These are phyloP conservation scores for Troides oblongomaculatus DNA, from an alignment of 2,888 invertebrate species.

Conservation along the genomic window DNA sequence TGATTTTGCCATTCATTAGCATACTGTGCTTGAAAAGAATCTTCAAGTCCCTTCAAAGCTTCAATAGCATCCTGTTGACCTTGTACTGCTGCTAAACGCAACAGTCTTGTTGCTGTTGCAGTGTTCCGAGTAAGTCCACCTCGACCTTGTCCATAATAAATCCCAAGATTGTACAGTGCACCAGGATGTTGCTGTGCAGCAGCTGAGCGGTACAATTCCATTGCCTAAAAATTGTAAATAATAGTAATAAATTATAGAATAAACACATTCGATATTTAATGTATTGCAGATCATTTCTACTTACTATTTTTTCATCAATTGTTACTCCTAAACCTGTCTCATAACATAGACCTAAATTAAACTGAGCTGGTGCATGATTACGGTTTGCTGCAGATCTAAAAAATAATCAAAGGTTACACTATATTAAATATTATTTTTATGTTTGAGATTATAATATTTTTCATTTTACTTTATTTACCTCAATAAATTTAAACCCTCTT, in stretches of 20 bases:
- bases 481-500: conserved; percentile 77
- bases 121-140: conserved; percentile 78
- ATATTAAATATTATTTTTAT: background rate
- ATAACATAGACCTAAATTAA: conserved; percentile 85
- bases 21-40: conserved; percentile 42
- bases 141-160: conserved; percentile 83
- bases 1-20: conserved; percentile 46
- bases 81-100: conserved; percentile 79
- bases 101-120: conserved; percentile 71
- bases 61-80: conserved; percentile 80
- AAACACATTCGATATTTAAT: no score
- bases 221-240: conserved; percentile 73
- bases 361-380: conserved; percentile 81
- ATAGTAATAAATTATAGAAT: no score
- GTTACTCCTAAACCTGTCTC: conserved; percentile 83
- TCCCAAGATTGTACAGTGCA: conserved; percentile 85
- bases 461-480: conserved; percentile 51
- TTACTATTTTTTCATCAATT: conserved; percentile 79
- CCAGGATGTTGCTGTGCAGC: conserved; percentile 82
- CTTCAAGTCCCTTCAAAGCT: conserved; percentile 66
- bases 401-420: background rate
- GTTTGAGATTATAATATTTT: background rate
- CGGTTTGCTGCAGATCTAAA: conserved; percentile 77
- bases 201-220: conserved; percentile 82
- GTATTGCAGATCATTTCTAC: conserved; percentile 18